Conservation (phyloP, 1,140 invertebrate species). For the Bicyclus anynana region DNA sequence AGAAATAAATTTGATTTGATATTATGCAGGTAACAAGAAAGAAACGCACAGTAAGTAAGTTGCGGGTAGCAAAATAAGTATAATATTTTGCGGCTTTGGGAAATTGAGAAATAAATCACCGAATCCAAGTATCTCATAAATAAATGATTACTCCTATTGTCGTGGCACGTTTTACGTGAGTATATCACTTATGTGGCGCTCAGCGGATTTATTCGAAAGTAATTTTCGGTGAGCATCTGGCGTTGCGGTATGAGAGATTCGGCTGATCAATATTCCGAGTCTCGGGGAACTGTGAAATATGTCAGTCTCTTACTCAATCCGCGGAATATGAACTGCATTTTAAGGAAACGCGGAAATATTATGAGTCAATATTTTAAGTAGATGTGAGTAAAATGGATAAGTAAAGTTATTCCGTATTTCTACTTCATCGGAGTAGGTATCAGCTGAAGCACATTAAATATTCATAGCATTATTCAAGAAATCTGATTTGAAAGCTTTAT, state of each 20-base stretch:
- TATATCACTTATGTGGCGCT: slow-evolving; percentile 41
- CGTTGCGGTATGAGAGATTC: slow-evolving; percentile 64
- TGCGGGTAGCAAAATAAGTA: not conserved
- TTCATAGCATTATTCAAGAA: not conserved
- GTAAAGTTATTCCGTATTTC: not conserved
- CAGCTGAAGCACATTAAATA: no score
- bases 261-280: slow-evolving; percentile 72
- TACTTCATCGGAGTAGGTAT: not conserved
- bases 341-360: not conserved
- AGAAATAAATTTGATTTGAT: no score
- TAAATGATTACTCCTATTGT: slow-evolving; percentile 31
- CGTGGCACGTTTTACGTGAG: slow-evolving; percentile 26
- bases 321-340: slow-evolving; percentile 15
- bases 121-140: slow-evolving; percentile 20
- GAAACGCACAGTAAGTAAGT: no score
- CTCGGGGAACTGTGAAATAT: slow-evolving; percentile 68
- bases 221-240: slow-evolving; percentile 71
- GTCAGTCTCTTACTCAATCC: slow-evolving; percentile 57
- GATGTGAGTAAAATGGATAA: not conserved
- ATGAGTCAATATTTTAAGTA: not conserved
- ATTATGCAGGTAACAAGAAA: no score
- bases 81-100: not conserved
- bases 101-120: slow-evolving; percentile 14
- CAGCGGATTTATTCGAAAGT: slow-evolving; percentile 69
- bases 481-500: no score